A percentile compares a stretch with the other conserved stretches of the same genome.
These are phyloP conservation scores for Harpegnathos saltator DNA, from an alignment of 1,140 invertebrate species.

Conservation along the genomic window DNA sequence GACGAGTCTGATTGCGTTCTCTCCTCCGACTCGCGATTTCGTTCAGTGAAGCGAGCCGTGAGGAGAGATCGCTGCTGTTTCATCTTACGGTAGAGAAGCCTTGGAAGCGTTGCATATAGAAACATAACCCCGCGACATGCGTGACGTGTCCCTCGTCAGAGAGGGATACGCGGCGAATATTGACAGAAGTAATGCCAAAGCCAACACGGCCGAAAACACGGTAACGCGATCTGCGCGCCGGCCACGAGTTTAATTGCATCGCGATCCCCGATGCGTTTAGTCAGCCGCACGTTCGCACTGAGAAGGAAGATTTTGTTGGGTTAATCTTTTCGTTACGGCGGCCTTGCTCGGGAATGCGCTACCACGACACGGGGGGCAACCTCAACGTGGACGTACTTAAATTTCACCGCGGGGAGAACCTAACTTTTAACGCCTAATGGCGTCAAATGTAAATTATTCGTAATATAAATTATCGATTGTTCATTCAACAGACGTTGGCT, in stretches of 20 bases:
- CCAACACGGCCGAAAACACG: constrained; percentile 38
- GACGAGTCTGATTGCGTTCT: background rate
- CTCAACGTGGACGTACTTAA: too few relatives aligned
- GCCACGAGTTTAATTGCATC: constrained; percentile 38
- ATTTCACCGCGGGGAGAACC: too few relatives aligned
- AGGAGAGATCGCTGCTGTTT: background rate
- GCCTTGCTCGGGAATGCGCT: too few relatives aligned
- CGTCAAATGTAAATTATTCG: too few relatives aligned
- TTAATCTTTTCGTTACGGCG: too few relatives aligned
- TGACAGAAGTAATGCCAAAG: constrained; percentile 59
- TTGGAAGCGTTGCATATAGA: constrained; percentile 16
- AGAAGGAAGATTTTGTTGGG: too few relatives aligned
- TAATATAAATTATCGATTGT: too few relatives aligned
- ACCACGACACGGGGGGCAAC: too few relatives aligned
- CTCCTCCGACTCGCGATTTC: background rate
- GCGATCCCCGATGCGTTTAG: constrained; percentile 32
- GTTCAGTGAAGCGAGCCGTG: background rate
- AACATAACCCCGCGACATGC: constrained; percentile 25
- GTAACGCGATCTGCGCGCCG: constrained; percentile 26
- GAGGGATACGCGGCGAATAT: constrained; percentile 42
- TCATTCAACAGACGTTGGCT: too few relatives aligned
- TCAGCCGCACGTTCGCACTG: too few relatives aligned
- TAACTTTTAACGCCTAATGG: too few relatives aligned
- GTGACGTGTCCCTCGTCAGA: constrained; percentile 38
- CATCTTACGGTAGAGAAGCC: background rate